Base-by-base conservation (phyloP, 1,140 invertebrate genomes). In the Caenorhabditis latens region DNA sequence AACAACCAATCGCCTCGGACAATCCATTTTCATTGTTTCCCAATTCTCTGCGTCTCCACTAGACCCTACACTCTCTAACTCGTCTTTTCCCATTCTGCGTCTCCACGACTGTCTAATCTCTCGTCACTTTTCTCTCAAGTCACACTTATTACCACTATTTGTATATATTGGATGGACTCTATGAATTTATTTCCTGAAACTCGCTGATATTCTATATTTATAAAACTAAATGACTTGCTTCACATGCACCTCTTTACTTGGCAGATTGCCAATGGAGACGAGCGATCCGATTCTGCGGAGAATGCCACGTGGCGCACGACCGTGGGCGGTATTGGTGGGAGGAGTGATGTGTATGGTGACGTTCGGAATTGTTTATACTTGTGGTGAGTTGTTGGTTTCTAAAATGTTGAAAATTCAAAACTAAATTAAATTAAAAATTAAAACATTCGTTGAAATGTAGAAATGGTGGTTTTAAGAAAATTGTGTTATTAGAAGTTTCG, bases 301-400 rank as follows among this genome's bases (percentile, higher is more conserved):
- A 5, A 2, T 89, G 7, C 88, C 88, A 16, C 55, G 24, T 32
- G 50, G 50, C 1, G 63, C 46, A 14, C 16, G 88, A 32, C 65
- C 88, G 13, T 84, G 71, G 32, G 50, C 75, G 9, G 88, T 87
- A 14, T 48, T 89, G 4, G 48, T 83, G 42, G 88, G 88, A n/a
- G 88, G 88, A 21, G 83, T 89, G 19, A 53, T 89, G 61, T 63
- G 61, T n/a, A 87, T 88, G 86, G 57, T 88, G 11, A 84, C 86
- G 24, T 88, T 89, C 43, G 86, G 87, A 40, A 88, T 83, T 40
- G 86, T 89, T 32, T 89, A 89, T 61, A 88, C 88, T 11, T 89
- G 87, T 46, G 88, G 87, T 88, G 16, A 46, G 87, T 55, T 50
- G 55, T 84, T 40, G 7, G 1, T 53, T 79, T 71, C 4, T 11